A percentile compares a stretch with the other conserved stretches of the same genome.
These are phyloP conservation scores for Smittia sp. DNA, from an alignment of 2,888 invertebrate genomes.

Conservation along the genomic window DNA sequence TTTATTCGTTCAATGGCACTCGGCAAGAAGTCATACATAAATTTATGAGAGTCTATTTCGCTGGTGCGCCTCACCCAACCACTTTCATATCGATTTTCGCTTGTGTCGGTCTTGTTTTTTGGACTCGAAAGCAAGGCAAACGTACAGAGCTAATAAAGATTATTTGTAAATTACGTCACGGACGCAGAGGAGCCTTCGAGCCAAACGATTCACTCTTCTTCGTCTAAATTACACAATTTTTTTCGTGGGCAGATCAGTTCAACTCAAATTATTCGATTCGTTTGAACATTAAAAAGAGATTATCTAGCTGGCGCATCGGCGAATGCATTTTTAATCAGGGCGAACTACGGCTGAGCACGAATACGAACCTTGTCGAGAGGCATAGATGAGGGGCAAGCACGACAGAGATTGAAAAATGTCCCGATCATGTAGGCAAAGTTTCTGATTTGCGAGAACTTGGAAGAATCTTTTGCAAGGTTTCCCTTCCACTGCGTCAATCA, in stretches of 20 bases:
- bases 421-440: conserved; percentile 69
- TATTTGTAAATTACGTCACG: conserved; percentile 8
- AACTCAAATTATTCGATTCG: background rate
- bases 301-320: too few species aligned
- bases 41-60: conserved; percentile 22
- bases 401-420: conserved; percentile 95
- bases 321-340: too few species aligned
- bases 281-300: too few species aligned
- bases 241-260: background rate
- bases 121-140: conserved; percentile 1
- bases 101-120: background rate
- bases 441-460: background rate
- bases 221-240: background rate
- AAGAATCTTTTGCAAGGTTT: background rate
- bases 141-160: background rate
- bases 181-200: background rate
- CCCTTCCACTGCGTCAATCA: background rate
- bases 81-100: conserved; percentile 23
- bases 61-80: background rate
- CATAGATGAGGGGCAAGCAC: conserved; percentile 89
- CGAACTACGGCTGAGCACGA: background rate
- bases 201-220: background rate
- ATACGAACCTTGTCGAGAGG: conserved; percentile 87
- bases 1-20: conserved; percentile 20
- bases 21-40: background rate